A percentile compares a stretch with the other conserved stretches of the same genome.
phyloP scores from a whole-genome alignment of 2,113 vertebrate genomes.

The Tricholaema leucomelas region DNA sequence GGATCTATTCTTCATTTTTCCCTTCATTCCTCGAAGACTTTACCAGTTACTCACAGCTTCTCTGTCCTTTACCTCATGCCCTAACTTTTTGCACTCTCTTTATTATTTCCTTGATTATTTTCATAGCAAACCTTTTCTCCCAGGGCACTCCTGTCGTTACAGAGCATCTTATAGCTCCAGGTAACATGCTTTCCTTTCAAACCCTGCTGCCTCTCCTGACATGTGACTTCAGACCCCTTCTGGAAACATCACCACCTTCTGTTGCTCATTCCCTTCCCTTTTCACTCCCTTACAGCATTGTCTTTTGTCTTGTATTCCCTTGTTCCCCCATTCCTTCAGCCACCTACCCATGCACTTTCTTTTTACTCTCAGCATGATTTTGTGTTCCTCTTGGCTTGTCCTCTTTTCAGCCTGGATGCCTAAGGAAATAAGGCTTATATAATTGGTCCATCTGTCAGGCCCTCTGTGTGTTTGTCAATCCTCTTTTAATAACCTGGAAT shows the following conservation, averaged over 20 bases:
- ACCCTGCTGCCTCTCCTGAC: neutral
- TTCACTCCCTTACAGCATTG: neutral
- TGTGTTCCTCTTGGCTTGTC: neutral
- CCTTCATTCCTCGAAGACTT: neutral
- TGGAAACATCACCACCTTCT: neutral
- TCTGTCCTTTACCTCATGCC: constrained; percentile 5
- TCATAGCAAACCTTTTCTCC: neutral
- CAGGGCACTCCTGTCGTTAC: neutral
- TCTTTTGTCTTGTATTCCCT: neutral
- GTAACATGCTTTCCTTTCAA: neutral
- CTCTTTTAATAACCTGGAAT: neutral
- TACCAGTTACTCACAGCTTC: neutral
- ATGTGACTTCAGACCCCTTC: neutral
- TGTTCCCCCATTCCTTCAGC: neutral
- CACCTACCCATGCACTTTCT: neutral
- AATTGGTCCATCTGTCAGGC: constrained; percentile 33
- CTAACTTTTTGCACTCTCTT: neutral
- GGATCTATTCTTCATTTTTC: neutral
- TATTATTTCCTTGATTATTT: neutral
- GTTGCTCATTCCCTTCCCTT: neutral
- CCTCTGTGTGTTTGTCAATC: neutral
- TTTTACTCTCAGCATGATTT: neutral
- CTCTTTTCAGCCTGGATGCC: constrained; percentile 21
- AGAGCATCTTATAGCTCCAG: neutral
- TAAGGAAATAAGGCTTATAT: constrained; percentile 25